Percentiles rank a stretch among this genome's conserved stretches.
These are phyloP conservation scores for Trematocara marginatum DNA, from an alignment of 2,113 vertebrate genomes.

Conservation along the genomic window DNA sequence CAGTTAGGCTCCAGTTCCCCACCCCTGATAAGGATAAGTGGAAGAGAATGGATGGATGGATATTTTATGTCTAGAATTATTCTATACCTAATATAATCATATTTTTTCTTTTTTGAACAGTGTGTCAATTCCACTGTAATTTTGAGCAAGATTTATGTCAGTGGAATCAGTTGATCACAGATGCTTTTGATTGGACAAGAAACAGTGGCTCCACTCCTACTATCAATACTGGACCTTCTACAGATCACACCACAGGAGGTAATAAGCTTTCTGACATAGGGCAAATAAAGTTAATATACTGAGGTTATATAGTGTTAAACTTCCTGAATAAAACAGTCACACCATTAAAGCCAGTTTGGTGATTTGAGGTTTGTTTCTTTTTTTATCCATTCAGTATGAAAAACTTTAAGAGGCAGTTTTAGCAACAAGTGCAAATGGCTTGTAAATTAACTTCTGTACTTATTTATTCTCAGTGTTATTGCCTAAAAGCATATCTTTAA, in stretches of 20 bases:
- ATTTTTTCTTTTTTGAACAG: neutral
- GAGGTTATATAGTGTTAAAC: neutral
- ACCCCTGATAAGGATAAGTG: too few species aligned
- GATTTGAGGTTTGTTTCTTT: neutral
- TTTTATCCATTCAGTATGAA: neutral
- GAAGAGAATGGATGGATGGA: too few species aligned
- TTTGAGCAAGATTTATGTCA: conserved; percentile 45
- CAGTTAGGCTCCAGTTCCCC: too few species aligned
- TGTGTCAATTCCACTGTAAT: conserved; percentile 40
- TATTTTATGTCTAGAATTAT: too few species aligned
- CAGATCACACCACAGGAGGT: conserved; percentile 52
- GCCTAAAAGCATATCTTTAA: neutral
- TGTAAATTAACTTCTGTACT: neutral
- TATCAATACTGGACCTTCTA: conserved; percentile 34
- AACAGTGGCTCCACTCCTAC: conserved; percentile 44
- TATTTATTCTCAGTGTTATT: neutral
- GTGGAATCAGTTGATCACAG: conserved; percentile 53
- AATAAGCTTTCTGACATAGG: neutral
- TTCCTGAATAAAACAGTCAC: neutral
- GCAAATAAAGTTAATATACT: neutral
- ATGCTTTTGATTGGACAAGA: conserved; percentile 59
- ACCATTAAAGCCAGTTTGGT: neutral
- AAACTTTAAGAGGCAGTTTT: neutral
- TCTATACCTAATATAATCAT: too few species aligned
- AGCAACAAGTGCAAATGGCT: neutral